phyloP scores from a whole-genome alignment of 2,888 invertebrate species.

The Megastigmus dorsalis region DNA sequence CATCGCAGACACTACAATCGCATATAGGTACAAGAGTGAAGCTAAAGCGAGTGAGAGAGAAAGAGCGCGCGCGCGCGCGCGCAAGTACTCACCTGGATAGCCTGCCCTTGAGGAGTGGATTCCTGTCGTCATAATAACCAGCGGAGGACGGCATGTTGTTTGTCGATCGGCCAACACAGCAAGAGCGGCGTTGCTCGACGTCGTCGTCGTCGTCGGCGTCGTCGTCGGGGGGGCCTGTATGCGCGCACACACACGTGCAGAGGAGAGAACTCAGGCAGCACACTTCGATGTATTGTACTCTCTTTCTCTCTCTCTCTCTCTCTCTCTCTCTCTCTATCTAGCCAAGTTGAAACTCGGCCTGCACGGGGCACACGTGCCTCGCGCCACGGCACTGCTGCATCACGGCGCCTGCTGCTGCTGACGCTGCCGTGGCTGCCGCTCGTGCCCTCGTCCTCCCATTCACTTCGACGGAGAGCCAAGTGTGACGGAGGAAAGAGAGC shows the following conservation, averaged over 20 bases:
- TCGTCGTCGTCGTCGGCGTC: neutral
- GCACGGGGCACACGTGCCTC: slow-evolving; percentile 32
- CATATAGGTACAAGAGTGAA: too few species aligned
- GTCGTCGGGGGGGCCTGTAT: neutral
- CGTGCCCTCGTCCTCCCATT: slow-evolving; percentile 46
- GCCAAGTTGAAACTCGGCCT: slow-evolving; percentile 10
- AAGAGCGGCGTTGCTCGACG: neutral
- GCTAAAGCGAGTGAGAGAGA: too few species aligned
- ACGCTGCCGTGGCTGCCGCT: neutral
- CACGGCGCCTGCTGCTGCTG: slow-evolving; percentile 4
- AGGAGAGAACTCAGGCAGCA: too few species aligned
- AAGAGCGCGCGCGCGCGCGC: too few species aligned
- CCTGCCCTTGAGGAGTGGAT: slow-evolving; percentile 79
- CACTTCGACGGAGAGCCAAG: slow-evolving; percentile 32
- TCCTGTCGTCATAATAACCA: slow-evolving; percentile 77
- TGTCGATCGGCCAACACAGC: too few species aligned
- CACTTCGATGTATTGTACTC: too few species aligned
- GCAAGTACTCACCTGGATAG: slow-evolving; percentile 78
- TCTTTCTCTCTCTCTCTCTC: neutral
- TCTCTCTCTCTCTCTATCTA: neutral
- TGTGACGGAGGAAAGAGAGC: neutral
- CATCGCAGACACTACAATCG: too few species aligned
- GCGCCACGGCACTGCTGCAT: slow-evolving; percentile 49
- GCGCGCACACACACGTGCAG: too few species aligned
- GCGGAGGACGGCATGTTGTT: slow-evolving; percentile 68